phyloP scores from a whole-genome alignment of 2,888 invertebrate species.

The Drosophila stalkeri region DNA sequence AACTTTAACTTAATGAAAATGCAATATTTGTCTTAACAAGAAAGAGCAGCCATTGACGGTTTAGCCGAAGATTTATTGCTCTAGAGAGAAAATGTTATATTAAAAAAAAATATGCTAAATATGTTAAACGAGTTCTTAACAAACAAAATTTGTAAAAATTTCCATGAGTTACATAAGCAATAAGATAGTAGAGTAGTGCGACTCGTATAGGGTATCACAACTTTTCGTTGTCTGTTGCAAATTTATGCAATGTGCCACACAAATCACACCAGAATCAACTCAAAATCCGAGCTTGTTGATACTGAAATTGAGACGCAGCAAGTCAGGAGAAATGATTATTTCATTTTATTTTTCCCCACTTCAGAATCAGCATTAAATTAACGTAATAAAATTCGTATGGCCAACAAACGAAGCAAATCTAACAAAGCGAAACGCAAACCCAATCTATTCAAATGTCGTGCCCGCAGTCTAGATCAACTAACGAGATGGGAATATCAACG shows the following conservation, averaged over 20 bases:
- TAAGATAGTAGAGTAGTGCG: background rate
- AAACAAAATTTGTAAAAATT: background rate
- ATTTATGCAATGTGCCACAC: constrained; percentile 50
- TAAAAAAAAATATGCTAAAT: background rate
- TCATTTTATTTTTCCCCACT: constrained; percentile 22
- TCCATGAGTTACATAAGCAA: background rate
- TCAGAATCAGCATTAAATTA: constrained; percentile 23
- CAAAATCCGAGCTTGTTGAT: constrained; percentile 32
- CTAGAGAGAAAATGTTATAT: background rate
- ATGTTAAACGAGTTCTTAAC: too few species aligned
- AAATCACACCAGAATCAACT: constrained; percentile 3
- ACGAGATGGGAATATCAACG: constrained; percentile 11
- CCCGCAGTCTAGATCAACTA: constrained; percentile 18
- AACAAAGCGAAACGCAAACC: background rate
- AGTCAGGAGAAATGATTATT: constrained; percentile 10
- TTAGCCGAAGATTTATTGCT: constrained; percentile 20
- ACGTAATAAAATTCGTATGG: constrained; percentile 18
- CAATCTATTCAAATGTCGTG: background rate
- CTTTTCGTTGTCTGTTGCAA: constrained; percentile 25
- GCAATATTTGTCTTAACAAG: constrained; percentile 53
- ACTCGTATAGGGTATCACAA: background rate
- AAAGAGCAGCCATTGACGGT: constrained; percentile 23
- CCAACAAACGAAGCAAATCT: background rate
- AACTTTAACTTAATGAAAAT: constrained; percentile 66
- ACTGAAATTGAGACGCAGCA: constrained; percentile 43